Evolutionary conservation across 1,140 invertebrate genomes (phyloP), one percentile per base, ranked within the genome.

Genomic region (Mercenaria mercenaria): DNA sequence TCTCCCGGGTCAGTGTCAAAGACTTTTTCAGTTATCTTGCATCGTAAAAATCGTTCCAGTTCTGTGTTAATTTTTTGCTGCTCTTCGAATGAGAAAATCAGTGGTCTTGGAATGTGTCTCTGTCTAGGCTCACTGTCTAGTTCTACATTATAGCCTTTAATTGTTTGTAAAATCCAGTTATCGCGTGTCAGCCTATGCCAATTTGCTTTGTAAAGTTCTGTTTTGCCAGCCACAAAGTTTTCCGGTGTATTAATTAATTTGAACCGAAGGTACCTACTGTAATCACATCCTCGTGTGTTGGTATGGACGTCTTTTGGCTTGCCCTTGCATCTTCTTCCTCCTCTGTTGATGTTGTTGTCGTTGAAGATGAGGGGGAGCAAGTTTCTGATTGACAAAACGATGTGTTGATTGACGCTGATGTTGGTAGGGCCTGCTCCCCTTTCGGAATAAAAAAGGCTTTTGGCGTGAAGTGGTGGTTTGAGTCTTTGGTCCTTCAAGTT

Each of bases 141-240:
- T 41, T 82, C 79, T 32, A 82, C 23, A 37, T 23, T n/a, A 34
- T 82, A 82, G 26, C 79, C 79, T 4, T 23, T 3, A 39, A 82
- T 29, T 20, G 56, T 61, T 23, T 69, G 11, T 23, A 69, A n/a
- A 20, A 69, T 69, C 67, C 67, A 69, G 11, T 69, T 69, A n/a
- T 69, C 67, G 29, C n/a, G 11, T 69, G 67, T 69, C 10, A 69
- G 29, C 6, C 29, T 32, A 4, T 69, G 4, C 67, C 67, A 69
- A 26, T 69, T 69, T 20, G 11, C 1, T 4, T n/a, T 10, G n/a
- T 69, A n/a, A 69, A 15, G 10, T 32, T 20, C 29, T 4, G 67
- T 69, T 69, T 69, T 69, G 2, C 67, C 67, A 6, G 67, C 67
- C 23, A 69, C 67, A 69, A 69, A 69, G 23, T 69, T 69, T 69